These are phyloP conservation scores for Ditula angustiorana DNA, from an alignment of 2,888 invertebrate genomes.

Conservation along the genomic window DNA sequence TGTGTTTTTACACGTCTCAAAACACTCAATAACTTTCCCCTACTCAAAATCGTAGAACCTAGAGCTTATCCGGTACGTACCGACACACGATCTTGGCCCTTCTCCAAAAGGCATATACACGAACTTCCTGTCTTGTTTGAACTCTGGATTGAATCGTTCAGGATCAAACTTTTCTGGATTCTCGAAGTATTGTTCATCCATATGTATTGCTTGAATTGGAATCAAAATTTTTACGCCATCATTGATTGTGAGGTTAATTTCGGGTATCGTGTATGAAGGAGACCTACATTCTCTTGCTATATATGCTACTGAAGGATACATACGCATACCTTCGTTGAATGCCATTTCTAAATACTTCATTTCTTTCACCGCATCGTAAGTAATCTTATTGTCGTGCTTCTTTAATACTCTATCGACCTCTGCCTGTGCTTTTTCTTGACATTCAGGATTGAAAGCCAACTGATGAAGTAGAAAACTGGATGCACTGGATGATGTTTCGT, in stretches of 20 bases:
- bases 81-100: constrained; percentile 75
- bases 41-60: no score
- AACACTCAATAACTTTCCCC: no score
- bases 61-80: constrained; percentile 58
- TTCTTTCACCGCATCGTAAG: constrained; percentile 73
- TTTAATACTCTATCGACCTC: constrained; percentile 73
- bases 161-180: constrained; percentile 70
- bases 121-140: constrained; percentile 59
- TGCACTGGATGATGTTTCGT: constrained; percentile 81
- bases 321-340: constrained; percentile 73
- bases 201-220: constrained; percentile 73
- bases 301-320: constrained; percentile 74
- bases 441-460: constrained; percentile 75
- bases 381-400: constrained; percentile 65
- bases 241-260: constrained; percentile 67
- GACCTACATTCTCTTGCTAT: constrained; percentile 68
- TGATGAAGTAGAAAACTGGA: constrained; percentile 79
- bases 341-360: constrained; percentile 74
- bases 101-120: constrained; percentile 75
- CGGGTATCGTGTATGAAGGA: constrained; percentile 72
- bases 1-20: no score
- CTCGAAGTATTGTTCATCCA: constrained; percentile 70
- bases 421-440: constrained; percentile 71
- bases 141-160: constrained; percentile 63
- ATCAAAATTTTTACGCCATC: constrained; percentile 66